phyloP scores from a whole-genome alignment of 1,140 invertebrate genomes.

The Diabrotica undecimpunctata region DNA sequence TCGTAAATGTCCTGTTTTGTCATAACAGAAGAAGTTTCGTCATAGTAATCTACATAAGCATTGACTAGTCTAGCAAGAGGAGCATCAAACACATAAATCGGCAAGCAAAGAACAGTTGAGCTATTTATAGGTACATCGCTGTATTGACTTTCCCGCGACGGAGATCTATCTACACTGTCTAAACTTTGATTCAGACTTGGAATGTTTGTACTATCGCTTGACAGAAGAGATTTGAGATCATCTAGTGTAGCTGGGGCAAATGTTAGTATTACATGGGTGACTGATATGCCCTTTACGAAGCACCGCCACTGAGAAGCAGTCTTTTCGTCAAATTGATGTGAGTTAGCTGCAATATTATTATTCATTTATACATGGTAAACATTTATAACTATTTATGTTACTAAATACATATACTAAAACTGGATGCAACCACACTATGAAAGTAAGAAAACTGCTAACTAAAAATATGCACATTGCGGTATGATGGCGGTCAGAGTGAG shows the following conservation, averaged over 20 bases:
- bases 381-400: no score
- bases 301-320: slow-evolving; percentile 60
- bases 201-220: slow-evolving; percentile 26
- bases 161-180: slow-evolving; percentile 32
- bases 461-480: no score
- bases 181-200: slow-evolving; percentile 27
- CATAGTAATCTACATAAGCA: slow-evolving; percentile 52
- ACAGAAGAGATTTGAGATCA: slow-evolving; percentile 53
- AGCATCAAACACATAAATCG: slow-evolving; percentile 70
- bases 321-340: slow-evolving; percentile 12
- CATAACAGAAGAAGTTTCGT: slow-evolving; percentile 23
- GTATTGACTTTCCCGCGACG: slow-evolving; percentile 38
- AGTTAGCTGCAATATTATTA: slow-evolving; percentile 1
- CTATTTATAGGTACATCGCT: slow-evolving; percentile 43
- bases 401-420: no score
- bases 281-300: slow-evolving; percentile 62
- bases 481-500: no score
- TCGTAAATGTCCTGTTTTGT: slow-evolving; percentile 54
- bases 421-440: no score
- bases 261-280: slow-evolving; percentile 64
- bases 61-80: slow-evolving; percentile 58
- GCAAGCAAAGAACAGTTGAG: slow-evolving; percentile 50
- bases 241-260: slow-evolving; percentile 63
- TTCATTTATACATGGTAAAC: no score
- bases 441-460: no score